A percentile compares a stretch with the other conserved stretches of the same genome.
These are phyloP conservation scores for Sebastes hubbsi DNA, from an alignment of 2,797 vertebrate species.

Conservation along the genomic window DNA sequence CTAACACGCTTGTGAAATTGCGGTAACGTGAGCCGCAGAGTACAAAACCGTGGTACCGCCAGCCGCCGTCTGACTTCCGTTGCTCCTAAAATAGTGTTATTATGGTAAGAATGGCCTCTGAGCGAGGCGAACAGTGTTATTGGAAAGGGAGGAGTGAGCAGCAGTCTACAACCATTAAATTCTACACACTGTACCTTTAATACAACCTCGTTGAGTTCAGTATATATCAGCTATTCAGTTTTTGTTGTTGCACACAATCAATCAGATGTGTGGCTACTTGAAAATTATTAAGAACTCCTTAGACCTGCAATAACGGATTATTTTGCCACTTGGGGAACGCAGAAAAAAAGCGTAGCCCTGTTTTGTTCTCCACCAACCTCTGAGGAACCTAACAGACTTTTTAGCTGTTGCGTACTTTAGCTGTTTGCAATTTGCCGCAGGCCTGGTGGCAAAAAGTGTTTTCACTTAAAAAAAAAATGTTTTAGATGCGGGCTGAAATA, in stretches of 20 bases:
- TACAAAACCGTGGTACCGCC: too few species aligned
- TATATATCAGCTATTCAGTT: slow-evolving; percentile 43
- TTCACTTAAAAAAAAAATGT: too few species aligned
- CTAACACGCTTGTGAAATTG: too few species aligned
- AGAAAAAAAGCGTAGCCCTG: background rate
- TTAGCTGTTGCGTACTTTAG: background rate
- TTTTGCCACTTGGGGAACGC: background rate
- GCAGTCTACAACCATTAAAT: too few species aligned
- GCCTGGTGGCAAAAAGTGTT: too few species aligned
- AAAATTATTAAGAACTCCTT: background rate
- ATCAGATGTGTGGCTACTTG: slow-evolving; percentile 10
- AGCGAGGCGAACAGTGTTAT: too few species aligned
- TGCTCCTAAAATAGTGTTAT: too few species aligned
- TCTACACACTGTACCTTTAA: background rate
- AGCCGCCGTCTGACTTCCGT: too few species aligned
- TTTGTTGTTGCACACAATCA: slow-evolving; percentile 32
- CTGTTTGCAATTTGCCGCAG: background rate
- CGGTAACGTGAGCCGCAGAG: too few species aligned
- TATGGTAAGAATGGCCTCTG: too few species aligned
- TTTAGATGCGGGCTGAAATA: too few species aligned
- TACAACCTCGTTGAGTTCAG: slow-evolving; percentile 29
- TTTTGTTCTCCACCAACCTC: background rate
- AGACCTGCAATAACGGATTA: background rate
- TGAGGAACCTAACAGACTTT: background rate
- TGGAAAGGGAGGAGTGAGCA: too few species aligned